phyloP scores from a whole-genome alignment of 2,113 vertebrate genomes.

The Passer domesticus region DNA sequence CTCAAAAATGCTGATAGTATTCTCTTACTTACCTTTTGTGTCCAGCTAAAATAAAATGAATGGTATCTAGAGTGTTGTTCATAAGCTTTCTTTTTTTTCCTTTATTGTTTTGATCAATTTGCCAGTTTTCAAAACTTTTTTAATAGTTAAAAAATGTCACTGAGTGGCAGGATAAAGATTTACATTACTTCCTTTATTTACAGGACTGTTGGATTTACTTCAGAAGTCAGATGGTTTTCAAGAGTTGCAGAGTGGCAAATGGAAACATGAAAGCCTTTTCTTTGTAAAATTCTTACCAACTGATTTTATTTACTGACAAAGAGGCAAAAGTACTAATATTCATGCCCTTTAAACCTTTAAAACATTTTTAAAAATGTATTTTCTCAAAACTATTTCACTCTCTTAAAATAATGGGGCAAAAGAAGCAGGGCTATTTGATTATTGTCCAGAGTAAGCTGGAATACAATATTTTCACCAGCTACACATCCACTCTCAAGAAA shows the following conservation, averaged over 20 bases:
- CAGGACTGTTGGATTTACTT: background rate
- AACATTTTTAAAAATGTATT: background rate
- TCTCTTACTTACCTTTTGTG: background rate
- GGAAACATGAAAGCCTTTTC: background rate
- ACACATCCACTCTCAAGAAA: background rate
- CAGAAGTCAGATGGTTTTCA: background rate
- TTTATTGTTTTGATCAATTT: background rate
- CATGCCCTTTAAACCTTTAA: background rate
- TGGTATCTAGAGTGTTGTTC: background rate
- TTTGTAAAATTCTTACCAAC: background rate
- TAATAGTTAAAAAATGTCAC: background rate
- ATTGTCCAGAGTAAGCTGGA: background rate
- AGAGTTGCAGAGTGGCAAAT: background rate
- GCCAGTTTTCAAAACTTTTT: background rate
- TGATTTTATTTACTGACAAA: background rate
- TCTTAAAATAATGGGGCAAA: background rate
- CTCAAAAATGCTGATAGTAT: background rate
- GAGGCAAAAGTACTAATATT: background rate
- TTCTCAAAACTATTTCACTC: background rate
- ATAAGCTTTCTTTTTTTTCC: background rate
- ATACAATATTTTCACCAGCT: background rate
- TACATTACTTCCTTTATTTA: background rate
- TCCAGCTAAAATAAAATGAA: background rate
- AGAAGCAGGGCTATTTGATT: background rate
- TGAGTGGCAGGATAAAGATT: background rate